A percentile compares a stretch with the other conserved stretches of the same genome.
Evolutionary conservation across 2,113 vertebrate genomes (phyloP).

Genomic region (Plecturocebus donacophilus): DNA sequence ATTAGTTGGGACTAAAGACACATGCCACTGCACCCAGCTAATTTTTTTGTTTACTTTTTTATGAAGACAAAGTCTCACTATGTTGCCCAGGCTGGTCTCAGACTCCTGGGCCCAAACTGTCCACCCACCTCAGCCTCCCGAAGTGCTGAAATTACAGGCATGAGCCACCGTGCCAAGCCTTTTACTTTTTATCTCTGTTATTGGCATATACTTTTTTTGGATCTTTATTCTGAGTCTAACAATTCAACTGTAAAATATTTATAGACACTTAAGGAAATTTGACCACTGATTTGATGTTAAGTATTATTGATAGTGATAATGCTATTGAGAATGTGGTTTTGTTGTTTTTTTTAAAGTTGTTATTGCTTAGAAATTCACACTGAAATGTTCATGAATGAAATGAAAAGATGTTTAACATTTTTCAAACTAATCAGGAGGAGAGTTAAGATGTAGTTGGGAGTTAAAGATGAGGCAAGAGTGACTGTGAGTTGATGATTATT

Average conservation of each 20-base stretch:
- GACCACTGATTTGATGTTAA: background rate
- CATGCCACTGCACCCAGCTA: too few relatives aligned
- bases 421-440: background rate
- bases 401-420: background rate
- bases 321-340: background rate
- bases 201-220: background rate
- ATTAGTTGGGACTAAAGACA: too few relatives aligned
- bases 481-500: background rate
- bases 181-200: too few relatives aligned
- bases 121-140: too few relatives aligned
- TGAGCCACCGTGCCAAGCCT: too few relatives aligned
- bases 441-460: background rate
- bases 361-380: background rate
- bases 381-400: slow-evolving; percentile 38
- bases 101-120: too few relatives aligned
- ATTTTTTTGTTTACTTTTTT: too few relatives aligned
- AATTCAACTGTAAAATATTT: background rate
- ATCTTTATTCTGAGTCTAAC: background rate
- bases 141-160: too few relatives aligned
- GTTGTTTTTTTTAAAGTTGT: background rate
- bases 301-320: background rate
- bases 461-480: background rate
- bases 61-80: too few relatives aligned
- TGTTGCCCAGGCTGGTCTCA: too few relatives aligned
- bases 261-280: background rate